Evolutionary conservation across 30 jellyfish, hydroid and myxozoan genomes (phyloP), one percentile per base, ranked within the genome.

Genomic region (Aurelia coerulea): DNA sequence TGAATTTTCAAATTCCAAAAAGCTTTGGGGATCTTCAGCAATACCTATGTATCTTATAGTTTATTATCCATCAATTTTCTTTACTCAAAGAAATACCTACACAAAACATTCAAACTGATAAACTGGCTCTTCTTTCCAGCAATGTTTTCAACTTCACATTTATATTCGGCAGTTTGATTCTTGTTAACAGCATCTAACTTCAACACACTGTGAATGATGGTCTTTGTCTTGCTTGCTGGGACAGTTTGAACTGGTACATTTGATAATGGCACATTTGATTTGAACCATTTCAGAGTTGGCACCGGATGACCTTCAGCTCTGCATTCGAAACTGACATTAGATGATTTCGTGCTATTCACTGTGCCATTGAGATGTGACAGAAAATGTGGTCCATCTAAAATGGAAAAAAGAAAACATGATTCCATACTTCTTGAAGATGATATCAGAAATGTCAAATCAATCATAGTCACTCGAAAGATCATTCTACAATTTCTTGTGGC

Each of bases 241-340:
- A 71, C 35, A 1, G 65, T 13, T 49, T 16, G 29, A 3, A 62
- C 83, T 59, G 82, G 74, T 0, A 74, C 86, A 72, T 35, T 46
- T 10, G 68, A 18, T 16, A 88, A 13, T 18, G 42, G 42, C 54
- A 19, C 65, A 32, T 65, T 60, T 13, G 79, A 60, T 62, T 79
- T 88, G 70, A 58, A 79, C 96, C 96, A 88, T 16, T 37, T 15
- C 29, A 88, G 53, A 17, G 59, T 37, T 53, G 96, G 96, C 9
- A 81, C 82, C 10, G 96, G 88, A 50, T 88, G 88, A 7, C 96
- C 91, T 68, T 69, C 84, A 1, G 81, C 91, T 70, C 49, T 71
- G 73, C 96, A 88, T 54, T 73, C 81, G 58, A 84, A 84, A 19
- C 82, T 84, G 9, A 67, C 83, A 37, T 78, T 69, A 33, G 88